phyloP scores from a whole-genome alignment of 2,888 invertebrate species.

The Zele albiditarsus region DNA sequence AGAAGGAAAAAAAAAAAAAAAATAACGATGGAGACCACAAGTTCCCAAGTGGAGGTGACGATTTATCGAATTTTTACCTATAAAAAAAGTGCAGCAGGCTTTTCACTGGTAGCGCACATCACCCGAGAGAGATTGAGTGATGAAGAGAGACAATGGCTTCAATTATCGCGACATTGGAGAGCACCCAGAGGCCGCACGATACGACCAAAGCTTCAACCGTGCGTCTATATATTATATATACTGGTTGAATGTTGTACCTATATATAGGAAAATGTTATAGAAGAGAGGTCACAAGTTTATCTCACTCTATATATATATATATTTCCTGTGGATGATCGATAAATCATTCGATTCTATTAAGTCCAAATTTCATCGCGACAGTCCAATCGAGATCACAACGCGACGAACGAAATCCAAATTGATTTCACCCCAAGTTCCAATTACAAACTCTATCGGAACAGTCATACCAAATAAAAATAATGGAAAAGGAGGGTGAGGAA shows the following conservation, averaged over 20 bases:
- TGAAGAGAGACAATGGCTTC: conserved; percentile 54
- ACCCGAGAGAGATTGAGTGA: conserved; percentile 39
- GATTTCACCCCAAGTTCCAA: conserved; percentile 4
- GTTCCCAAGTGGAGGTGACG: conserved; percentile 28
- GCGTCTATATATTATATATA: not conserved
- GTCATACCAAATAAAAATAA: not conserved
- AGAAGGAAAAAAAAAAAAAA: conserved; percentile 5
- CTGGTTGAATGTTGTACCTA: not conserved
- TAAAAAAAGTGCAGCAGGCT: conserved; percentile 31
- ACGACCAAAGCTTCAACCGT: conserved; percentile 17
- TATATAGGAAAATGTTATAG: not conserved
- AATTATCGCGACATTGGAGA: conserved; percentile 47
- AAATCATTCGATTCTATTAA: conserved; percentile 52
- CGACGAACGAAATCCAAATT: conserved; percentile 33
- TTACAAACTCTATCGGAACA: not conserved
- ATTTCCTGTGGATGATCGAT: conserved; percentile 40
- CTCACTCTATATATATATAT: not conserved
- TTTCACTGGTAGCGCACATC: conserved; percentile 51
- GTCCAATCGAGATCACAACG: conserved; percentile 48
- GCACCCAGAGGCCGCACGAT: conserved; percentile 20
- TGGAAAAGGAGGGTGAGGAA: no score
- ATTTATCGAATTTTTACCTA: conserved; percentile 51
- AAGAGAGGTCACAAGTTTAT: not conserved
- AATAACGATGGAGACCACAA: conserved; percentile 15
- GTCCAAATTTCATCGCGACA: conserved; percentile 50